Percentiles rank a stretch among this genome's conserved stretches.
These are phyloP conservation scores for Diaprepes abbreviatus DNA, from an alignment of 2,888 invertebrate genomes.

Conservation along the genomic window DNA sequence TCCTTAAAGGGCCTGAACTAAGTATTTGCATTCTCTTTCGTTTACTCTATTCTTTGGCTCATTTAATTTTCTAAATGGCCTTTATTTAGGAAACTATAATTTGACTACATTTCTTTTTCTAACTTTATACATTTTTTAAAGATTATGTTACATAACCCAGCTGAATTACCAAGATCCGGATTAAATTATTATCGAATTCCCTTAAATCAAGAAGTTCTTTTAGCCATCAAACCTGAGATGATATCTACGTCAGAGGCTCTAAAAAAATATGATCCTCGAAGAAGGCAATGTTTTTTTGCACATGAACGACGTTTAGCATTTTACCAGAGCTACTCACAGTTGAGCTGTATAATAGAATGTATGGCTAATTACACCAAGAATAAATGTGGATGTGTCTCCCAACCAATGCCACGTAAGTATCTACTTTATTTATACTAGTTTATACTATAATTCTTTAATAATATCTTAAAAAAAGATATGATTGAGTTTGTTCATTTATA, in stretches of 20 bases:
- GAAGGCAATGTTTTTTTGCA: constrained; percentile 79
- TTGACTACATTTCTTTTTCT: no score
- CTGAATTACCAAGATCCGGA: constrained; percentile 76
- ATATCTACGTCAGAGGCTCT: constrained; percentile 80
- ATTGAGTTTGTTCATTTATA: no score
- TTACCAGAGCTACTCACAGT: constrained; percentile 79
- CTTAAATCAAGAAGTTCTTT: constrained; percentile 78
- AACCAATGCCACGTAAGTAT: constrained; percentile 76
- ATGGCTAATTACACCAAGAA: constrained; percentile 76
- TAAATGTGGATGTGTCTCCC: constrained; percentile 77
- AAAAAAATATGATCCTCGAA: constrained; percentile 73
- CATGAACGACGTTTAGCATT: constrained; percentile 75
- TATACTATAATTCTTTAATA: no score
- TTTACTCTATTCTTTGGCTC: no score
- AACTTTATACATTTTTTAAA: no score
- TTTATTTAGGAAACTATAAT: no score
- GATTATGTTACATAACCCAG: constrained; percentile 78
- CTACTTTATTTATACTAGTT: no score
- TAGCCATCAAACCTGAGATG: constrained; percentile 81
- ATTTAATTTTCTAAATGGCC: no score
- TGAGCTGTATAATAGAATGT: constrained; percentile 82
- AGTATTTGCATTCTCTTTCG: no score
- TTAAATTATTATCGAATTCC: constrained; percentile 81
- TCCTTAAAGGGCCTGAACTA: no score
- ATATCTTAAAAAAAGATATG: no score